Base-by-base conservation (phyloP, 2,113 vertebrate species). In the Oryzias melastigma region DNA sequence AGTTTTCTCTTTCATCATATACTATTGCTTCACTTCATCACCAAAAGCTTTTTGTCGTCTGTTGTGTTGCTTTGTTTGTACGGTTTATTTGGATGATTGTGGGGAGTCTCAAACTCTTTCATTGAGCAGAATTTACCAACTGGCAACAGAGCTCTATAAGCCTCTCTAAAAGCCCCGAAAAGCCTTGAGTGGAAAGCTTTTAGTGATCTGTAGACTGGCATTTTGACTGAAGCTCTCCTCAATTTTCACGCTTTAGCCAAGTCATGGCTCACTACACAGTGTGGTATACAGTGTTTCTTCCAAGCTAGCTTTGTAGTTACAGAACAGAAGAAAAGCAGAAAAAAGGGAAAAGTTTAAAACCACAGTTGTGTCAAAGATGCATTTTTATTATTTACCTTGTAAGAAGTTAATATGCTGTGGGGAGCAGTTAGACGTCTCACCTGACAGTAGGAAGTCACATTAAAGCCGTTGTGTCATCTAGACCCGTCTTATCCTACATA, bases 201-300 rank as follows among this genome's bases (percentile, higher is more conserved):
- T 84, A 88, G 87, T 86, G 81, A 87, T 87, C 81, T 86, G 80
- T 73, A 78, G 77, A 78, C 75, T 84, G 84, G 84, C 87, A 88
- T 88, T 89, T 85, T 81, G 81, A 83, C 81, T 83, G 78, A 89
- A 88, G 82, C 85, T 77, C 84, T 80, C 87, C 87, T 88, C 84
- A 42, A 61, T 84, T 87, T 88, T 87, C 81, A 85, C 81, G 83
- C 77, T 82, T 71, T 57, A 83, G 81, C 87, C 87, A 85, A 84
- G 76, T 68, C 22, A 58, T 70, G 77, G 85, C 79, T 86, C 72
- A 77, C 77, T 64, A 73, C 66, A 82, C 55, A 60, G 52, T 64
- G 70, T 65, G 66, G 70, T 77, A 72, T 72, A 52, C 65, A 79
- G 68, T 64, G 58, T 69, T 79, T 83, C 65, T 53, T 78, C 59